Conservation (phyloP, 2,113 vertebrate genomes). For the Mandrillus leucophaeus region DNA sequence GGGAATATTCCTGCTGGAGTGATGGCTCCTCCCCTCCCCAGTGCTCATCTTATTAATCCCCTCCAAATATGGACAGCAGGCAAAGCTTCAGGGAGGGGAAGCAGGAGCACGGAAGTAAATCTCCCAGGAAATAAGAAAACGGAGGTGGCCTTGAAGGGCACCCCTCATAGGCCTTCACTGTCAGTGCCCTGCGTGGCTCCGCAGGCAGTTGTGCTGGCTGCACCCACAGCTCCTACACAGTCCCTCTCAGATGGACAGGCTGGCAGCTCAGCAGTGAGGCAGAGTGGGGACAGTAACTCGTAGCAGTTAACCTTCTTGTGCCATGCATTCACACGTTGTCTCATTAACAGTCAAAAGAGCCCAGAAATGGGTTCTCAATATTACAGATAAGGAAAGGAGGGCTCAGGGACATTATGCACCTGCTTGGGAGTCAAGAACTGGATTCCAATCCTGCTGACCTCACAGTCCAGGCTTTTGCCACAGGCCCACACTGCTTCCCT, state of each 20-base stretch:
- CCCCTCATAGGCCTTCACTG: background rate
- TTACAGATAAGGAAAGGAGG: background rate
- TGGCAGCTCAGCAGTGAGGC: background rate
- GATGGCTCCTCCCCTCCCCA: background rate
- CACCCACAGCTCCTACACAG: fast-evolving
- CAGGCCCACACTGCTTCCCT: background rate
- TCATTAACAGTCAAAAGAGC: background rate
- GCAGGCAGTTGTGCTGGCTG: background rate
- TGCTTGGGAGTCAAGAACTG: background rate
- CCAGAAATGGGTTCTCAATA: background rate
- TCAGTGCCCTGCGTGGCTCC: background rate
- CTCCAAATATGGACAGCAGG: background rate
- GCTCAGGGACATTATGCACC: background rate
- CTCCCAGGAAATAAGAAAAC: background rate
- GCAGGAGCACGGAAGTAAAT: too few relatives aligned
- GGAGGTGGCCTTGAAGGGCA: background rate
- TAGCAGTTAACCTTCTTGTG: background rate
- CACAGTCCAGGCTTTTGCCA: background rate
- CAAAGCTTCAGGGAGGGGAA: background rate
- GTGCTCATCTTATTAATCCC: background rate
- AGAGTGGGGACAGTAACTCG: background rate
- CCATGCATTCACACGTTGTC: background rate
- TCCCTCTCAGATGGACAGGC: background rate
- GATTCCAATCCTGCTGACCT: background rate
- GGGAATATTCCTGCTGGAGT: background rate